phyloP scores from a whole-genome alignment of 2,888 invertebrate species.

The Petrolisthes cinctipes region DNA sequence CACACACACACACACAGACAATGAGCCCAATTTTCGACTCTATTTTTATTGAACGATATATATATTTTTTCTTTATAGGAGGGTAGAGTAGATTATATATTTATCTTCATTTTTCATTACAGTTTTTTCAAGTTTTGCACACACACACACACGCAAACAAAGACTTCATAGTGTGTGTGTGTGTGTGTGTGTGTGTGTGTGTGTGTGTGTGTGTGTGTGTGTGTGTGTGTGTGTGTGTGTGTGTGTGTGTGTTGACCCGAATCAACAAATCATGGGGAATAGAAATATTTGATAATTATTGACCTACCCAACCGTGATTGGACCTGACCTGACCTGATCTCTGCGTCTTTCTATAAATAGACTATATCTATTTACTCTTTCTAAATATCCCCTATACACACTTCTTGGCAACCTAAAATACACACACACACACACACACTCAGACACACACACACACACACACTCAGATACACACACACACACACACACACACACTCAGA shows the following conservation, averaged over 20 bases:
- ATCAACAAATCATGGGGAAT: background rate
- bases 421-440: background rate
- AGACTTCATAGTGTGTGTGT: background rate
- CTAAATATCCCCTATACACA: too few relatives aligned
- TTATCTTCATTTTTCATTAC: too few relatives aligned
- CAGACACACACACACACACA: background rate
- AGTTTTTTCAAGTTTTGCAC: background rate
- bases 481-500: background rate
- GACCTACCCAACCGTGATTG: too few relatives aligned
- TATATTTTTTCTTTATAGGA: too few relatives aligned
- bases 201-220: background rate
- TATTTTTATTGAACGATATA: too few relatives aligned
- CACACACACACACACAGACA: background rate
- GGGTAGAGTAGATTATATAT: too few relatives aligned
- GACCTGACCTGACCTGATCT: too few relatives aligned
- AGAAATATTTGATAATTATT: too few relatives aligned
- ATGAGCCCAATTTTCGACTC: background rate
- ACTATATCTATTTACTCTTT: too few relatives aligned
- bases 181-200: background rate
- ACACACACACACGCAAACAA: background rate
- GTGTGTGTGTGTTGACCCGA: background rate
- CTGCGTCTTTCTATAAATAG: too few relatives aligned
- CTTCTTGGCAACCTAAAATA: too few relatives aligned
- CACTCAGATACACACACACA: background rate
- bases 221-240: background rate